Evolutionary conservation across 2,113 vertebrate genomes (phyloP).

Genomic region (Geothlypis trichas): DNA sequence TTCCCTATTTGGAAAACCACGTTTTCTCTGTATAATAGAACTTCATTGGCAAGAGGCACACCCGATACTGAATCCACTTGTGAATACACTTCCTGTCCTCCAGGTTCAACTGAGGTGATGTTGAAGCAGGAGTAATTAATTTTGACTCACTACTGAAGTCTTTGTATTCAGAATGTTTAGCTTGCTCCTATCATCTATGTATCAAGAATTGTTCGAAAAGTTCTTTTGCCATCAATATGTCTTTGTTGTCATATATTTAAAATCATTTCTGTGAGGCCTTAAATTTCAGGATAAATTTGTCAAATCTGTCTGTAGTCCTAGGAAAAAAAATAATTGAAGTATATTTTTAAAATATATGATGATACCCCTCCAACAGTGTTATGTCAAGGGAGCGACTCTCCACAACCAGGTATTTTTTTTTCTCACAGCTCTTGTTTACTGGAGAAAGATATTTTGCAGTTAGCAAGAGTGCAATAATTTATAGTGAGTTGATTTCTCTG

Average conservation of each 20-base stretch:
- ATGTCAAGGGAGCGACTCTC: background rate
- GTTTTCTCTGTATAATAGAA: background rate
- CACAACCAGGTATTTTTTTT: background rate
- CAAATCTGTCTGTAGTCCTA: background rate
- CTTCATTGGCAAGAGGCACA: background rate
- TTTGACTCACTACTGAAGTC: background rate
- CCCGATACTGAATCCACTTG: background rate
- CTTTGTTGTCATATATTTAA: background rate
- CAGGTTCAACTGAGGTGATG: background rate
- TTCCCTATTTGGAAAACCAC: background rate
- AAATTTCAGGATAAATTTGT: background rate
- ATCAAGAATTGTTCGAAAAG: background rate
- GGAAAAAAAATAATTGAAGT: background rate
- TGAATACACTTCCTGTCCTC: background rate
- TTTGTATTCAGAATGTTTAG: background rate
- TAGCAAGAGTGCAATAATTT: background rate
- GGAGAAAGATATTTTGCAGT: background rate
- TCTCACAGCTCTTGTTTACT: background rate
- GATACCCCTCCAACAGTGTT: background rate
- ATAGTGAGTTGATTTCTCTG: background rate
- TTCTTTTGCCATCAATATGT: background rate
- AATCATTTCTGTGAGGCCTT: background rate
- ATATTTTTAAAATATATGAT: background rate
- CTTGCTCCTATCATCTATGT: background rate
- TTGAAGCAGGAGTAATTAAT: background rate